Evolutionary conservation across 1,140 invertebrate species (phyloP), one percentile per base, ranked within the genome.

Genomic region (Sitobion miscanthi): DNA sequence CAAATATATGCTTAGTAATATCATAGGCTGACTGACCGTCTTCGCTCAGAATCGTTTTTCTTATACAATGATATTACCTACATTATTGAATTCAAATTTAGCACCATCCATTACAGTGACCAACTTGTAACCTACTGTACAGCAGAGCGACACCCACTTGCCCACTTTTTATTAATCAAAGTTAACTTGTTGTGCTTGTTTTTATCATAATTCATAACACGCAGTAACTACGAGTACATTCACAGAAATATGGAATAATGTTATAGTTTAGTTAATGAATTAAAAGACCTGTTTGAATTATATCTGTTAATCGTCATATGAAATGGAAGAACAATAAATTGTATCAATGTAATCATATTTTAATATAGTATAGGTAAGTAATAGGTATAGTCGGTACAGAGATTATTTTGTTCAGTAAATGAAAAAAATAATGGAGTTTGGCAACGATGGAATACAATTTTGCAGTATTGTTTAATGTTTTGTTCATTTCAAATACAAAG

Each of bases 401-500:
- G 45, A n/a, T 49, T 87, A 17, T 87, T 83, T 49, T 42, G 42
- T 49, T 20, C 5, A 25, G 25, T 47, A 47, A 49, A 47, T n/a
- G 45, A 47, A 87, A 87, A 25, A 45, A 47, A 42, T 4, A 86
- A 30, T 47, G 17, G 3, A 86, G 9, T 86, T 47, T 9, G 5
- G 49, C 25, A 30, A 25, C 1, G 25, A 20, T 42, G 11, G 14
- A 45, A 20, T 87, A 87, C 23, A 47, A 47, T 47, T 30, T 6
- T 35, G 62, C n/a, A 20, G 20, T 87, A 87, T 87, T 47, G 85
- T 87, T 87, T 49, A 87, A 49, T 47, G 85, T 87, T 87, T 49
- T 85, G n/a, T 77, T 77, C 5, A 17, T 77, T n/a, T 77, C 25
- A 77, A 77, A 77, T 77, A 77, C 4, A 30, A 77, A 77, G 62